Evolutionary conservation across 2,113 vertebrate species (phyloP).

Genomic region (Pomatorhinus ruficollis): DNA sequence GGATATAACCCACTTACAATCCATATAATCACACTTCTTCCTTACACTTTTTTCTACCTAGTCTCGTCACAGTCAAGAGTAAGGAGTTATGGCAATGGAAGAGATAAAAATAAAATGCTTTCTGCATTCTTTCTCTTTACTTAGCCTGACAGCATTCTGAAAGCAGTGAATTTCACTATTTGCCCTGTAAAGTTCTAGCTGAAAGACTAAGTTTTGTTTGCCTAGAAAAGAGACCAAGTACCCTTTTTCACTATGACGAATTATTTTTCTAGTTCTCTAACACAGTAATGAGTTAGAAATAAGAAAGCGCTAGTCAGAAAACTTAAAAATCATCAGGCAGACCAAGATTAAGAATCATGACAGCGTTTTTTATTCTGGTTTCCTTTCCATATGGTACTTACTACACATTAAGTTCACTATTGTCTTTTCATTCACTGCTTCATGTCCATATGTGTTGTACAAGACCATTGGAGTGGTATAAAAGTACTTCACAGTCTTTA

Average conservation of each 20-base stretch:
- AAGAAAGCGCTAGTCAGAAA: background rate
- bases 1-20: background rate
- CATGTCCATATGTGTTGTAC: background rate
- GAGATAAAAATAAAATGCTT: background rate
- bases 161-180: background rate
- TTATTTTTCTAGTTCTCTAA: background rate
- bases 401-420: background rate
- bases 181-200: background rate
- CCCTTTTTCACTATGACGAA: background rate
- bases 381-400: background rate
- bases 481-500: background rate
- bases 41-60: background rate
- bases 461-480: background rate
- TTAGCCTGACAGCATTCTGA: background rate
- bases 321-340: background rate
- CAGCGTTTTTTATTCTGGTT: background rate
- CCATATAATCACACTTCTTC: background rate
- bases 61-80: background rate
- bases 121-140: background rate
- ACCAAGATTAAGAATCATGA: background rate
- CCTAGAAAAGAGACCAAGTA: background rate
- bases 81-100: background rate
- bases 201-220: background rate
- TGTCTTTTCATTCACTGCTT: background rate
- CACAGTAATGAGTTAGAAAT: background rate